Percentiles rank a stretch among this genome's conserved stretches.
Evolutionary conservation across 2,113 vertebrate genomes (phyloP).

Genomic region (Chloroceryle aenea): DNA sequence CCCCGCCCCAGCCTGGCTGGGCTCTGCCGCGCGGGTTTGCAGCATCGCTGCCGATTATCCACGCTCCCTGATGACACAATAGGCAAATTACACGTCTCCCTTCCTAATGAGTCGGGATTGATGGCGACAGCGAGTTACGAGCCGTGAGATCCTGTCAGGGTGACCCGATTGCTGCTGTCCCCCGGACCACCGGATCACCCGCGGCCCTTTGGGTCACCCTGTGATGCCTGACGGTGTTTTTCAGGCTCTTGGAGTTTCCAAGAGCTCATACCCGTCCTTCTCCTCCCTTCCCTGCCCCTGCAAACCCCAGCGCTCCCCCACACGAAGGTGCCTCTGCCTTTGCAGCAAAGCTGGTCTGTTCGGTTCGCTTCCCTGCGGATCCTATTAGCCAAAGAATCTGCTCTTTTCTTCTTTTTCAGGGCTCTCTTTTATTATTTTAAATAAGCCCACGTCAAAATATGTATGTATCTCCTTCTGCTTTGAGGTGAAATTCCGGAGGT

Average conservation of each 20-base stretch:
- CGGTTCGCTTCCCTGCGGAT: conserved; percentile 57
- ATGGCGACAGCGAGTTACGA: not conserved
- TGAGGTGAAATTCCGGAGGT: not conserved
- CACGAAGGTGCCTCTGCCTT: not conserved
- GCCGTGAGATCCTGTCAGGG: not conserved
- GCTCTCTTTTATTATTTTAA: conserved; percentile 43
- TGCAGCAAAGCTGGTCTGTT: conserved; percentile 19
- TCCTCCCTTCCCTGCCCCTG: not conserved
- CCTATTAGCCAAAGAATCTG: conserved; percentile 53
- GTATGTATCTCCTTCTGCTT: not conserved
- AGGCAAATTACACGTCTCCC: not conserved
- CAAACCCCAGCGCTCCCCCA: not conserved
- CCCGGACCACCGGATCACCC: not conserved
- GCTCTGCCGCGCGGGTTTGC: not conserved
- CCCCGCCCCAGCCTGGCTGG: not conserved
- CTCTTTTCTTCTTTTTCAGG: not conserved
- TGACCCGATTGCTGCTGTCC: not conserved
- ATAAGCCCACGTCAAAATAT: conserved; percentile 29
- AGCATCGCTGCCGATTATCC: not conserved
- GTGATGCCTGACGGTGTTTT: not conserved
- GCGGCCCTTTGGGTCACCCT: not conserved
- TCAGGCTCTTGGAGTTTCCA: not conserved
- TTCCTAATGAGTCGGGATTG: not conserved
- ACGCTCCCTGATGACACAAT: not conserved
- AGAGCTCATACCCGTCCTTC: not conserved